phyloP scores from a whole-genome alignment of 1,140 invertebrate species.

The Eurosta solidaginis region DNA sequence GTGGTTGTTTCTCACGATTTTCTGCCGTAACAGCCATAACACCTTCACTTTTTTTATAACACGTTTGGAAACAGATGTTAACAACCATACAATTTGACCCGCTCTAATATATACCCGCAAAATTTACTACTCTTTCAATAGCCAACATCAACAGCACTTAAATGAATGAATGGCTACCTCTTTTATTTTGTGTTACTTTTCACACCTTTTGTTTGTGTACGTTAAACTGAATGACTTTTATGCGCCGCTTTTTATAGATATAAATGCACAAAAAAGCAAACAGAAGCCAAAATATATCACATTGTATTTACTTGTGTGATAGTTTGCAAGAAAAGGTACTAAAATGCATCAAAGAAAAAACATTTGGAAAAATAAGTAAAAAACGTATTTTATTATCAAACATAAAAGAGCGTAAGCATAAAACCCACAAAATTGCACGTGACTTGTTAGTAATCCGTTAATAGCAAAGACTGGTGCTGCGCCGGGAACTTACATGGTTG shows the following conservation, averaged over 20 bases:
- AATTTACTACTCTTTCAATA: not conserved
- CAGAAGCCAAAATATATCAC: not conserved
- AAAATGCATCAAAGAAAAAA: not conserved
- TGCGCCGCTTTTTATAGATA: constrained; percentile 10
- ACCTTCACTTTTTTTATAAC: too few relatives aligned
- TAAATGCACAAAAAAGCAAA: not conserved
- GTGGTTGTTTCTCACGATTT: too few relatives aligned
- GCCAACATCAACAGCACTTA: not conserved
- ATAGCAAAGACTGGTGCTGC: too few relatives aligned
- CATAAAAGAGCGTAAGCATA: constrained; percentile 1
- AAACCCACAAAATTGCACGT: constrained; percentile 6
- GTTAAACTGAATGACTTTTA: not conserved
- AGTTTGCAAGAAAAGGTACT: not conserved
- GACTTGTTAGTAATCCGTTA: not conserved
- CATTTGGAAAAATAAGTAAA: not conserved
- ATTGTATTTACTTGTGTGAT: not conserved
- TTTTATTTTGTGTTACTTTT: not conserved
- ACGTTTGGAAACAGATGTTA: too few relatives aligned
- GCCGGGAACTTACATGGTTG: too few relatives aligned
- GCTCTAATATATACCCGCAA: not conserved
- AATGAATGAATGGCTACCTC: constrained; percentile 12
- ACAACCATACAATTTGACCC: too few relatives aligned
- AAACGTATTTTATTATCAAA: not conserved
- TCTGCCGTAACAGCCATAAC: too few relatives aligned
- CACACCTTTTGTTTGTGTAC: not conserved